Evolutionary conservation across 1,140 invertebrate species (phyloP), one percentile per base, ranked within the genome.

Genomic region (Drosophila erecta): DNA sequence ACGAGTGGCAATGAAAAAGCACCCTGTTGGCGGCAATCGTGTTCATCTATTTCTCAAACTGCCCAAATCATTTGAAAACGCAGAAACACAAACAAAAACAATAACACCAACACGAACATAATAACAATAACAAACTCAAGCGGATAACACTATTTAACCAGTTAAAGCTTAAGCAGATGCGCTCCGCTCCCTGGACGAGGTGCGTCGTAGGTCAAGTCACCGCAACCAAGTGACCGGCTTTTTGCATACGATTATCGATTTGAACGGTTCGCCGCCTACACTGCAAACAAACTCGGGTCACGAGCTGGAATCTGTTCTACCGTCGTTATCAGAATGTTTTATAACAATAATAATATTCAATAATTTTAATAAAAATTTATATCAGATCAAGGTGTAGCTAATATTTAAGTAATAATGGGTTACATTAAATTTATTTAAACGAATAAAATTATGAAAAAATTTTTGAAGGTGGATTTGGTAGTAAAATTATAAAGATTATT

Each of bases 181-280:
- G 41, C 65, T 17, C 54, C 14, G 56, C 37, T 43, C 20, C 22
- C 35, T 4, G 17, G 33, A 46, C 11, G 50, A 22, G 66, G 46
- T 47, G 64, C 41, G 62, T 60, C 46, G 64, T 65, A 67, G 64
- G 64, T 67, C 64, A 64, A 67, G 64, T 30, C 46, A 66, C 43
- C 59, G 49, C 56, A 50, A 75, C 59, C 15, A 38, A 76, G 62
- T 75, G 75, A 83, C 83, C 83, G 76, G 83, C 79, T 83, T 87
- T 86, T 86, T 86, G 83, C 83, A 86, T 86, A 87, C 65, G 70
- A 86, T 86, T 86, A 87, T 89, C 79, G 83, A 89, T 87, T 74
- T 61, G 69, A 65, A 61, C 65, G 75, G 49, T 69, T 46, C 24
- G 56, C 44, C 30, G 57, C 51, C 58, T 55, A 69, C 74, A 67